Conservation (phyloP, 2,888 invertebrate species). For the Apoderus coryli region DNA sequence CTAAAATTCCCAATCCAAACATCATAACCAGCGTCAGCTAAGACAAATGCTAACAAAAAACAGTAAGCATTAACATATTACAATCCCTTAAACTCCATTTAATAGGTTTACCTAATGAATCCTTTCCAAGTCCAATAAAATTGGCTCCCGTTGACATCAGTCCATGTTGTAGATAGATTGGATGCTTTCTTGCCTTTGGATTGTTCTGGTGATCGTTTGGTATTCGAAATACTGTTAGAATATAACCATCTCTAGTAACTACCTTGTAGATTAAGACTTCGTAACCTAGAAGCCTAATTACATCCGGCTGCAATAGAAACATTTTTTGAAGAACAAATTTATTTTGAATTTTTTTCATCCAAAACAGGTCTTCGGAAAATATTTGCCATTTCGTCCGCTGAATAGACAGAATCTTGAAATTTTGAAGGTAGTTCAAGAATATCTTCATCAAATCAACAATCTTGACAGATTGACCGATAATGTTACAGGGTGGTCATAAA, state of each 20-base stretch:
- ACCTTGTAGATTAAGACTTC: slow-evolving; percentile 32
- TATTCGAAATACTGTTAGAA: slow-evolving; percentile 34
- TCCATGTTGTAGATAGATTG: slow-evolving; percentile 30
- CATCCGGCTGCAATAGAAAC: slow-evolving; percentile 35
- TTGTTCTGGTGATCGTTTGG: slow-evolving; percentile 21
- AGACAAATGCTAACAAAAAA: slow-evolving; percentile 25
- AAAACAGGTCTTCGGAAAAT: no score
- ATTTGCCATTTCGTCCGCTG: no score
- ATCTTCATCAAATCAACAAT: no score
- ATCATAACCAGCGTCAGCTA: slow-evolving; percentile 40
- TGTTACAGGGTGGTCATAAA: no score
- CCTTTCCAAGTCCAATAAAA: slow-evolving; percentile 25
- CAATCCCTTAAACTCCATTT: neutral
- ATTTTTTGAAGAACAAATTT: no score
- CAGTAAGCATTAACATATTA: neutral
- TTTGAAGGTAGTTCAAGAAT: no score
- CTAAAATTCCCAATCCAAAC: slow-evolving; percentile 40
- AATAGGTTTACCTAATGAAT: slow-evolving; percentile 27
- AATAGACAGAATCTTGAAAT: no score
- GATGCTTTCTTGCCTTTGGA: slow-evolving; percentile 21
- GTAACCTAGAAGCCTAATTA: slow-evolving; percentile 33
- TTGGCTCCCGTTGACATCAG: slow-evolving; percentile 25
- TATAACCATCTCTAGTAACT: slow-evolving; percentile 35
- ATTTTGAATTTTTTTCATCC: no score
- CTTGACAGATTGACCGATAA: no score